Conservation (phyloP, 2,113 vertebrate genomes). For the Bubalus kerabau region DNA sequence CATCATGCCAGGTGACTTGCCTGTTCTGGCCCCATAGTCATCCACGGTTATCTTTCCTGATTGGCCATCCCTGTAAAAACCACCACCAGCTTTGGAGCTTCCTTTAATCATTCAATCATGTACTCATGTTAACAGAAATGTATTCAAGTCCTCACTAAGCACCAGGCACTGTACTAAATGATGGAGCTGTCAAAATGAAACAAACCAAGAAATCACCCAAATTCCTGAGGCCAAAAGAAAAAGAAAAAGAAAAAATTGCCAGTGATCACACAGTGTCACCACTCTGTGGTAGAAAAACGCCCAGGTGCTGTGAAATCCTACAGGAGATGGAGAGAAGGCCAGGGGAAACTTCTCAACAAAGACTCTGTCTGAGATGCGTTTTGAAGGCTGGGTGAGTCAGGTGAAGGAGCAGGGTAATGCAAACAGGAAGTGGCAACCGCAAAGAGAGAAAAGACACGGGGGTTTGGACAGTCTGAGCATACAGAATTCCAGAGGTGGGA, state of each 20-base stretch:
- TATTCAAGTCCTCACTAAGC: background rate
- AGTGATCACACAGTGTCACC: background rate
- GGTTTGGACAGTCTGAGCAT: background rate
- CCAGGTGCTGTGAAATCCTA: background rate
- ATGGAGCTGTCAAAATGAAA: background rate
- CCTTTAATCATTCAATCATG: background rate
- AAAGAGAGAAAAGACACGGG: background rate
- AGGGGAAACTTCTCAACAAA: background rate
- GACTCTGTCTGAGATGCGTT: background rate
- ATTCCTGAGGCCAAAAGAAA: background rate
- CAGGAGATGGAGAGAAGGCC: rapidly evolving
- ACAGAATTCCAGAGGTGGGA: background rate
- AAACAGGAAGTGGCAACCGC: background rate
- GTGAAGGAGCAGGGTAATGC: background rate
- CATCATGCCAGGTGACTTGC: slow-evolving; percentile 93
- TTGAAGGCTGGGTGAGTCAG: background rate
- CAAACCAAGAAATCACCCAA: background rate
- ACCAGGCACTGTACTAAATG: background rate
- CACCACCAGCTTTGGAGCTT: background rate
- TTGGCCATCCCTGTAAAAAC: slow-evolving; percentile 88
- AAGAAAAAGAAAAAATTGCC: too few species aligned
- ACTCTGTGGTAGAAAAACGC: rapidly evolving
- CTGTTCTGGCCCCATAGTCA: slow-evolving; percentile 92
- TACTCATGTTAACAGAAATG: background rate
- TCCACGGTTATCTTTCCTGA: slow-evolving; percentile 96